Evolutionary conservation across 2,888 invertebrate genomes (phyloP), one percentile per base, ranked within the genome.

Genomic region (Pammene aurita): DNA sequence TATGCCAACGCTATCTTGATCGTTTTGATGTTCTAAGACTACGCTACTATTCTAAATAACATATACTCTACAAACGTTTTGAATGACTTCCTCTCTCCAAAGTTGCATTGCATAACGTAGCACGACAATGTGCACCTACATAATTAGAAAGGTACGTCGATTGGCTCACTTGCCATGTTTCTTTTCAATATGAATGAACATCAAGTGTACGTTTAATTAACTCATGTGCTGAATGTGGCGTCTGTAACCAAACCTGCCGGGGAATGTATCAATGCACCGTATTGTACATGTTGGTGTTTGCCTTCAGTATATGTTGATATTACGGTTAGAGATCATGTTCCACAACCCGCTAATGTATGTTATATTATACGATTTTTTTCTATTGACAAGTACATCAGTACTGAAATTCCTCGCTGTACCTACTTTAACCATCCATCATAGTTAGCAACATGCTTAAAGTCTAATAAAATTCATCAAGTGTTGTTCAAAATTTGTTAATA

Each of bases 31-130:
- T 46, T 46, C 46, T 46, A 5, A 42, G 42, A 42, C 0, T 42
- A 42, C 42, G 42, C 42, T 11, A 42, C 7, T 42, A 42, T 1
- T 42, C 42, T 7, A 13, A 10, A 10, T 11, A 11, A 42, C 13
- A 42, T 42, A 42, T 42, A 42, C 38, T 38, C 38, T 38, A 7
- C 7, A 5, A 38, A 38, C 38, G 38, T 38, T 38, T 5, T 38
- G 38, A 38, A 57, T 57, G 18, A 42, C 57, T 57, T 57, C 38
- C 18, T 57, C 42, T 26, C 7, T 26, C 7, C n/a, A 13, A n/a
- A 13, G 57, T 57, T 57, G 42, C 42, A 57, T 57, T 57, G 57
- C 42, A 57, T 57, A 42, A 42, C 13, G 65, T 41, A 60, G 71
- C 38, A 67, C 64, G 57, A 62, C 42, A 18, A 41, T 54, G 26